These are phyloP conservation scores for Steatornis caripensis DNA, from an alignment of 2,113 vertebrate species.

Conservation along the genomic window DNA sequence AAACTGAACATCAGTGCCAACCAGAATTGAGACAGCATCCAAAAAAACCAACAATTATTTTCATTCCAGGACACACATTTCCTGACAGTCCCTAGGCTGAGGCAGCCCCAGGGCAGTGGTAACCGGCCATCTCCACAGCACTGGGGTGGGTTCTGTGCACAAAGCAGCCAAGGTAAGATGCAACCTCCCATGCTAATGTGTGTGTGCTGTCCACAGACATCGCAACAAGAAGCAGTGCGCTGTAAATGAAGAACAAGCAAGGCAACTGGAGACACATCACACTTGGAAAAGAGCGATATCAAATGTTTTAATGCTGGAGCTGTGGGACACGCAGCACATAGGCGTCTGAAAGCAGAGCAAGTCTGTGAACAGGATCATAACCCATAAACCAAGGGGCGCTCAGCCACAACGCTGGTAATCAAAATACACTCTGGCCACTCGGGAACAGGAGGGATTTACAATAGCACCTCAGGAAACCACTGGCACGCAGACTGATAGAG, in stretches of 20 bases:
- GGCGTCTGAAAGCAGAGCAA: neutral
- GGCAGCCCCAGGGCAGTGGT: neutral
- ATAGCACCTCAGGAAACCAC: neutral
- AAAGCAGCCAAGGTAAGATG: neutral
- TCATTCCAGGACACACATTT: rapidly evolving
- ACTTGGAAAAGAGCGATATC: neutral
- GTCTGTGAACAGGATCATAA: neutral
- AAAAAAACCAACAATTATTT: neutral
- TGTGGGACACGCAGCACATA: neutral
- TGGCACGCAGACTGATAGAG: neutral
- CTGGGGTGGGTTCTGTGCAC: neutral
- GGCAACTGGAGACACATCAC: neutral
- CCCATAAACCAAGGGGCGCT: neutral
- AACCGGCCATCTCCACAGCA: neutral
- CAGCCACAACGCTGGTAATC: neutral
- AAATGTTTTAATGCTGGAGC: slow-evolving; percentile 13
- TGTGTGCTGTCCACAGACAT: neutral
- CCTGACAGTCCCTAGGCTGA: neutral
- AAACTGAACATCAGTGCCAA: neutral
- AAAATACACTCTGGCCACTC: neutral
- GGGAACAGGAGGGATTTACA: neutral
- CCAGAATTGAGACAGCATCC: neutral
- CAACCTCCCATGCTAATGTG: rapidly evolving
- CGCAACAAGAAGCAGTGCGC: rapidly evolving
- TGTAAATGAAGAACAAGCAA: neutral